Evolutionary conservation across 2,797 vertebrate genomes (phyloP), one percentile per base, ranked within the genome.

Genomic region (Hyperoplus immaculatus): DNA sequence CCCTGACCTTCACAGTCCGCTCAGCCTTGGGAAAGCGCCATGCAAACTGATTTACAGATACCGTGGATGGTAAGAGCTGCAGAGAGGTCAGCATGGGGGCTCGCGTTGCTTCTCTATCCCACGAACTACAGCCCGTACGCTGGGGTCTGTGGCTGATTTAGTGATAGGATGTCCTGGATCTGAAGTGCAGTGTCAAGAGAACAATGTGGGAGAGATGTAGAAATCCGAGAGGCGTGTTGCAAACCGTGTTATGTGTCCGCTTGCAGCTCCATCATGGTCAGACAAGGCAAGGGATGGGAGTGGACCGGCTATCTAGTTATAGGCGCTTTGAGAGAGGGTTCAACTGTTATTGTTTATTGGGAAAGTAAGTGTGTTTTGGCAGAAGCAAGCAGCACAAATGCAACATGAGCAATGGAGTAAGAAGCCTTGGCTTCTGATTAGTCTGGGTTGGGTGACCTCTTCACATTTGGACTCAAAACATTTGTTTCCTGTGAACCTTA

Each of bases 31-130:
- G 94, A 95, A 95, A 92, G 89, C 72, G 84, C 89, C 69, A n/a
- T 29, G 89, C 56, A 53, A 91, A 83, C 93, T 94, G 95, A 95
- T 95, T 95, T 95, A 96, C 89, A 49, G 91, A 88, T 89, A 77
- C 82, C 59, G 51, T 56, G 87, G 70, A 91, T 69, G 71, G 84
- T 73, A 60, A 29, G 80, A 88, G 87, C 87, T 88, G 82, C 78
- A 66, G 76, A 87, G 87, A 89, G 92, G 89, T 93, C 92, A 92
- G 74, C 67, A 11, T 29, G 29, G 79, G 87, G 85, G 84, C 78
- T 88, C 71, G 43, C 82, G 56, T 84, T 81, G 83, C 91, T 88
- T 91, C 87, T 61, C 90, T 87, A 84, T 90, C 90, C 90, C 92
- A 91, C 72, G 80, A 82, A 78, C 63, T 18, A 66, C 29, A 84